phyloP scores from a whole-genome alignment of 2,797 vertebrate genomes.

The Peromyscus aztecus region DNA sequence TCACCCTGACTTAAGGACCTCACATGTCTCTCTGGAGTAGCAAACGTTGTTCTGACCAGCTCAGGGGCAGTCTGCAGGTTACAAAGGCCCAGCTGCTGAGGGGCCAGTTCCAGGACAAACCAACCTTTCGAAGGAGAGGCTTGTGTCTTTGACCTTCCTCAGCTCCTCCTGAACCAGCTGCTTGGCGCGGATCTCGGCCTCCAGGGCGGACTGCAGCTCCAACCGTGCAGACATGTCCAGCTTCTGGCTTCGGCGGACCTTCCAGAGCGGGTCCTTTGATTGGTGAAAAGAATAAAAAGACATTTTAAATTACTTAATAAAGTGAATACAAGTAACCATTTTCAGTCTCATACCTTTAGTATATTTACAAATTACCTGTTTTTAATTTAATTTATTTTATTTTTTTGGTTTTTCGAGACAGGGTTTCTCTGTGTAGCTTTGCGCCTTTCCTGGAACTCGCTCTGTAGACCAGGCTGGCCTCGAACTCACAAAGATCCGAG shows the following conservation, averaged over 20 bases:
- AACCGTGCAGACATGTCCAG: conserved; percentile 98
- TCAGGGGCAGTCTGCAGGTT: background rate
- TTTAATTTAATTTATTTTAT: too few species aligned
- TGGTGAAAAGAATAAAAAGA: conserved; percentile 38
- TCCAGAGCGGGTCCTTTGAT: conserved; percentile 96
- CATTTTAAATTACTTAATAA: background rate
- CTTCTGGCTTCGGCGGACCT: conserved; percentile 98
- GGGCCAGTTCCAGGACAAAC: background rate
- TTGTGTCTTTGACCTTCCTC: conserved; percentile 93
- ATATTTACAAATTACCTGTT: background rate
- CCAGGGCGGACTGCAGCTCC: conserved; percentile 97
- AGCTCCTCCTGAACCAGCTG: conserved; percentile 97
- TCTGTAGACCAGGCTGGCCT: too few species aligned
- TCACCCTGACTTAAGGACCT: background rate
- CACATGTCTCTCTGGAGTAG: background rate
- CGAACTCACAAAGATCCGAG: too few species aligned
- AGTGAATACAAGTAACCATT: background rate
- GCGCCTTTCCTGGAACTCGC: too few species aligned
- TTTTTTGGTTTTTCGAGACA: too few species aligned
- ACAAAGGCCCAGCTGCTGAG: fast-evolving
- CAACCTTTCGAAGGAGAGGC: conserved; percentile 95
- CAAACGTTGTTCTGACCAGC: background rate
- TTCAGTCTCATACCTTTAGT: background rate
- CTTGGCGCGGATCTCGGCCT: conserved; percentile 97
- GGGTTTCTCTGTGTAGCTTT: too few species aligned